Evolutionary conservation across 2,888 invertebrate genomes (phyloP), one percentile per base, ranked within the genome.

Genomic region (Euphydryas editha): DNA sequence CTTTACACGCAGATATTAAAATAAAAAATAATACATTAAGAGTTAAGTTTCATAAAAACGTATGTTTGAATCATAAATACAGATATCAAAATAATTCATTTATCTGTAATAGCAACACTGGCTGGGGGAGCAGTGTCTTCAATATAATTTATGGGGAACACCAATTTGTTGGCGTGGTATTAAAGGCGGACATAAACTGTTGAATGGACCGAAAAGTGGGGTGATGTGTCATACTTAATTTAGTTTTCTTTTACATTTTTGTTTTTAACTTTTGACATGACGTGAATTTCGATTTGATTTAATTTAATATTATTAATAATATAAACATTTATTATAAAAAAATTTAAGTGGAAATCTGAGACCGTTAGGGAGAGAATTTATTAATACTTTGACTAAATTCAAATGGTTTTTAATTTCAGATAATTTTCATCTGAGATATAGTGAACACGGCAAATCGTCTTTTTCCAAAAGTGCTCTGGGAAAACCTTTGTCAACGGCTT

Each of bases 201-300:
- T 88, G 89, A 89, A 90, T 88, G 87, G 85, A 81, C 86, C 88
- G 87, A 87, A 86, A 87, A 87, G 83, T 87, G 77, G 90, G 90
- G 90, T 86, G 89, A 70, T 63, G 60, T 65, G 62, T 75, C 84
- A 80, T 78, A 80, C 76, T 77, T 76, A 77, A 77, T 77, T 76
- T 78, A 77, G 73, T 68, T 66, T 65, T 49, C 51, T 59, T 68
- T 62, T 62, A 44, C 58, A 64, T 71, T 63, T 59, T 42, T 70
- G 60, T 59, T 65, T 60, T 30, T 44, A 15, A n/a, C 55, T 55
- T 30, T 15, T 47, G 18, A 46, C 37, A 18, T 42, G 46, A 37
- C 44, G 15, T 47, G 58, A 46, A 44, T 18, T 54, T 18, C 11
- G 8, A 30, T 17, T 10, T 2, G 30, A 30, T 10, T 17, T 36